Percentiles rank a stretch among this genome's conserved stretches.
Conservation (phyloP, 2,888 invertebrate species). For the Strigamia maritima region DNA sequence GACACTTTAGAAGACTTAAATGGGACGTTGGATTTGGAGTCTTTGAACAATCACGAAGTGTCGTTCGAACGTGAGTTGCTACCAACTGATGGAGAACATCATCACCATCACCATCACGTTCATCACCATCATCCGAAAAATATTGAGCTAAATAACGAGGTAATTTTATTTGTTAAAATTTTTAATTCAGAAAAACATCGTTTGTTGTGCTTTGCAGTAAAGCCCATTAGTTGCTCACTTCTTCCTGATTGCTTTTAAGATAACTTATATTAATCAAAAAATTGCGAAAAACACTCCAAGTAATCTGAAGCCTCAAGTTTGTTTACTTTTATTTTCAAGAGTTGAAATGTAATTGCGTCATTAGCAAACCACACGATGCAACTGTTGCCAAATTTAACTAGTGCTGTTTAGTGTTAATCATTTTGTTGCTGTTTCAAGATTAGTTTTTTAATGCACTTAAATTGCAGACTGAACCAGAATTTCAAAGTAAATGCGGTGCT, state of each 20-base stretch:
- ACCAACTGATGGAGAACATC: not conserved
- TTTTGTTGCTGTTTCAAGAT: not conserved
- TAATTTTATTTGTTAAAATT: not conserved
- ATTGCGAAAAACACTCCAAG: constrained; percentile 6
- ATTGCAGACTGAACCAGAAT: not conserved
- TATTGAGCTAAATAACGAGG: not conserved
- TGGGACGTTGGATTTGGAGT: not conserved
- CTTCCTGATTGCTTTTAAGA: not conserved
- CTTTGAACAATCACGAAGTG: not conserved
- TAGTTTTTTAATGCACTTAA: not conserved
- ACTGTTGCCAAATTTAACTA: constrained; percentile 16
- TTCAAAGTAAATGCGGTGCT: not conserved
- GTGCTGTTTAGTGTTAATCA: constrained; percentile 3
- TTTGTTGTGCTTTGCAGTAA: not conserved
- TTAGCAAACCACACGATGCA: not conserved
- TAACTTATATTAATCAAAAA: not conserved
- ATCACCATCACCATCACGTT: constrained; percentile 25
- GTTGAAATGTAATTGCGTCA: not conserved
- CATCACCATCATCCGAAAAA: constrained; percentile 4
- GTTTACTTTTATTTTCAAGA: not conserved
- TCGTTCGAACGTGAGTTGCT: not conserved
- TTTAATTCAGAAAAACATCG: not conserved
- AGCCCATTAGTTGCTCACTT: not conserved
- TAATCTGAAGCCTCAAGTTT: not conserved
- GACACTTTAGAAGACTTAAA: not conserved